Evolutionary conservation across 2,113 vertebrate genomes (phyloP), one percentile per base, ranked within the genome.

Genomic region (Axis porcinus): DNA sequence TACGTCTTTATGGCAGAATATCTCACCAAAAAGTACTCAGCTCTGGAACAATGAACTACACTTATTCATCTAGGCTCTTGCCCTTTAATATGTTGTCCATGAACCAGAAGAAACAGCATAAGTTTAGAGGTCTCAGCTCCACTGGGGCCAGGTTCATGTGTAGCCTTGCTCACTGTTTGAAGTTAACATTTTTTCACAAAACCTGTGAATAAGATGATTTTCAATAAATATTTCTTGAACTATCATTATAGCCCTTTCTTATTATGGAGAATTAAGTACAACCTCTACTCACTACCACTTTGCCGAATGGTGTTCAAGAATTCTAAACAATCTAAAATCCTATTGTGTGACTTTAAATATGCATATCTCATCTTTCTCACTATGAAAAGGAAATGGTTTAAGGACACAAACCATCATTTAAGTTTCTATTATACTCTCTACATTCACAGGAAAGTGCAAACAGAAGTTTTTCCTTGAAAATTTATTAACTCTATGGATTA

Each of bases 41-140:
- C 14, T 64, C 28, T 64, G 3, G 15, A 64, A 64, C 62, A 64
- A 33, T 17, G 62, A 64, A 33, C 30, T 33, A 8, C 60, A 64
- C 6, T 64, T 64, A 64, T 1, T 64, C 3, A 0, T 58, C 28
- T 36, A 27, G 2, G 7, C 19, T 19, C 0, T 64, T 40, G 2
- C 0, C 2, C 9, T 10, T 95, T 14, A 67, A 10, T 0, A 3
- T 21, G 2, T 16, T 40, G 30, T 64, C 60, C 60, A 64, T 8
- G 30, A 64, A 33, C 30, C 60, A 33, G 30, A 33, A 64, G 6
- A 33, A 33, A 33, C 60, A 33, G 60, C 6, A 0, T 33, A 16
- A 64, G 14, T 64, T 64, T 33, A 30, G 62, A 64, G 30, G 62
- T 1, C 62, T 64, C 62, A 64, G 62, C 62, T 64, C 30, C 15